These are phyloP conservation scores for Agrochola macilenta DNA, from an alignment of 2,888 invertebrate species.

Conservation along the genomic window DNA sequence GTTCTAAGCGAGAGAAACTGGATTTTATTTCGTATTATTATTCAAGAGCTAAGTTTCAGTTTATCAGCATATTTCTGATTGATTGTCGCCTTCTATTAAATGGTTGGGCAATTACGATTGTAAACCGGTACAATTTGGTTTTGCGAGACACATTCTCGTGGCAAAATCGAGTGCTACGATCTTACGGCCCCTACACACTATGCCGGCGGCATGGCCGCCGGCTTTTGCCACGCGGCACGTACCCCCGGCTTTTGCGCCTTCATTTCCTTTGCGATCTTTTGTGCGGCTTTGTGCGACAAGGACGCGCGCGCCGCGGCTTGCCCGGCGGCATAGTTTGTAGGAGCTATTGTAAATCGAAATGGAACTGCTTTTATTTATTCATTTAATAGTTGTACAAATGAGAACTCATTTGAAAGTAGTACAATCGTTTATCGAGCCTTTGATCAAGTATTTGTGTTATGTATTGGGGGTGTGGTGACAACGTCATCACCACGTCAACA, in stretches of 20 bases:
- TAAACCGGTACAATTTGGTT: conserved; percentile 36
- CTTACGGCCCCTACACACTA: too few species aligned
- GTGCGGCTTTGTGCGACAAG: too few species aligned
- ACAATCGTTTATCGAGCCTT: conserved; percentile 11
- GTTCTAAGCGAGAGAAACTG: conserved; percentile 32
- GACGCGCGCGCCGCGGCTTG: too few species aligned
- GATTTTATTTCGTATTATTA: conserved; percentile 35
- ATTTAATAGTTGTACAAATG: background rate
- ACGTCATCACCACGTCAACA: conserved; percentile 38
- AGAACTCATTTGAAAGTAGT: conserved; percentile 32
- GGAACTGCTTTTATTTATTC: background rate
- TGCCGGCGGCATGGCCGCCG: too few species aligned
- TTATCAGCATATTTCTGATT: conserved; percentile 45
- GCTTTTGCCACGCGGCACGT: too few species aligned
- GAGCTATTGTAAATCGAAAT: conserved; percentile 32
- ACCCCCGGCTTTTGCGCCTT: too few species aligned
- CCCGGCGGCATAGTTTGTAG: too few species aligned
- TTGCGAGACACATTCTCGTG: conserved; percentile 33
- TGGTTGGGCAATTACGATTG: conserved; percentile 23
- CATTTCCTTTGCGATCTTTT: too few species aligned
- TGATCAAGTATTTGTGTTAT: conserved; percentile 34
- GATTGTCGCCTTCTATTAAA: conserved; percentile 35
- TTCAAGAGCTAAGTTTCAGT: conserved; percentile 23
- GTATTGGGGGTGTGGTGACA: conserved; percentile 58
- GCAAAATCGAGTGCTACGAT: conserved; percentile 28